Base-by-base conservation (phyloP, 2,113 vertebrate species). In the Gymnocephalus cernua region DNA sequence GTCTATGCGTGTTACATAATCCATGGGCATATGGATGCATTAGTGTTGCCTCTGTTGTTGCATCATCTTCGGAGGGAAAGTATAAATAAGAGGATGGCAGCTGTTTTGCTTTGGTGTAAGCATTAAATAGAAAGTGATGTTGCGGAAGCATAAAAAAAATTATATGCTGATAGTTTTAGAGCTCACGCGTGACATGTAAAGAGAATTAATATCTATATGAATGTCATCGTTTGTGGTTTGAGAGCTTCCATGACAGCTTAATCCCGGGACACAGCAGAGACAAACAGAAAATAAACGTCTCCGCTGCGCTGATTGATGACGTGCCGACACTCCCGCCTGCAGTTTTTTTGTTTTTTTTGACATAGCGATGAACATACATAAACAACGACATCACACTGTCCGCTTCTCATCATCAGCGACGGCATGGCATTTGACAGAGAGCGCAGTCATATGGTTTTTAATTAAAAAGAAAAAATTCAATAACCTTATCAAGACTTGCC, bases 381-480 rank as follows among this genome's bases (percentile, higher is more conserved):
- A 88, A 89, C 80, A 75, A 66, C 83, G 68, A 86, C 86, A 18
- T 21, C 77, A 23, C 58, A 54, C 68, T 14, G 15, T 29, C 69
- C 67, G 57, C 67, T 11, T 58, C 84, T 68, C 66, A 23, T 80
- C 89, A 51, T 65, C 83, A 19, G 65, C 44, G 50, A 10, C 6
- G 61, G 59, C 12, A 35, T 16, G 83, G 64, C 50, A 58, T 84
- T 89, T 91, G 92, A 88, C 88, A 71, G 86, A 80, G 64, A 71
- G 84, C 53, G 75, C 77, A 23, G 83, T 38, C 25, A 83, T 91
- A 71, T 91, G 93, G 74, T 91, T 94, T 94, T 94, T 94, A 94
- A 94, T 94, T 94, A 95, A 93, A 94, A 92, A 77, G 15, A 5
- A 48, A 47, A 91, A 94, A 93, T 93, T 88, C 93, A 93, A 94